Evolutionary conservation across 2,113 vertebrate species (phyloP).

Genomic region (Furnarius figulus): DNA sequence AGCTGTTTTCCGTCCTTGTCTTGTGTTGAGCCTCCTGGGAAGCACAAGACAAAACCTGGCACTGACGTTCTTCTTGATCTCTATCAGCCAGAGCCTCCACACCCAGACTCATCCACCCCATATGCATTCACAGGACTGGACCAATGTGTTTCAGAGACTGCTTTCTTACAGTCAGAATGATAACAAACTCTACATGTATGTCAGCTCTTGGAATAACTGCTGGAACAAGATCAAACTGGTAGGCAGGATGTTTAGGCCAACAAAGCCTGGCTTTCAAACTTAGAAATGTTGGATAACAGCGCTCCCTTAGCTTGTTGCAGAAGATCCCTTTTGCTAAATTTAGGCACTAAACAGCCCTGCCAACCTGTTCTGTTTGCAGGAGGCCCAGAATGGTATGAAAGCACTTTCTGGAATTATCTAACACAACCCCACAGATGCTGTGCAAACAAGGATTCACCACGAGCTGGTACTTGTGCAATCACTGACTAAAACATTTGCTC

Average conservation of each 20-base stretch:
- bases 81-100: background rate
- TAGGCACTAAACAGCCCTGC: background rate
- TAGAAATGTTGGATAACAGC: background rate
- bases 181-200: background rate
- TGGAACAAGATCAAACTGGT: background rate
- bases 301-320: background rate
- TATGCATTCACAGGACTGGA: background rate
- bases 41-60: background rate
- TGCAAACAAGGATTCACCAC: background rate
- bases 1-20: background rate
- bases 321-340: background rate
- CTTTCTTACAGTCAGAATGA: background rate
- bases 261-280: background rate
- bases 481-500: background rate
- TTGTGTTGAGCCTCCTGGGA: background rate
- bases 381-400: background rate
- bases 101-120: background rate
- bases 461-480: background rate
- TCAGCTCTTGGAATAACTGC: background rate
- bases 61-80: background rate
- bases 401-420: background rate
- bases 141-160: background rate
- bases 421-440: background rate
- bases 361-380: background rate
- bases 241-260: background rate